A percentile compares a stretch with the other conserved stretches of the same genome.
phyloP scores from a whole-genome alignment of 2,888 invertebrate genomes.

The Margaritifera margaritifera region DNA sequence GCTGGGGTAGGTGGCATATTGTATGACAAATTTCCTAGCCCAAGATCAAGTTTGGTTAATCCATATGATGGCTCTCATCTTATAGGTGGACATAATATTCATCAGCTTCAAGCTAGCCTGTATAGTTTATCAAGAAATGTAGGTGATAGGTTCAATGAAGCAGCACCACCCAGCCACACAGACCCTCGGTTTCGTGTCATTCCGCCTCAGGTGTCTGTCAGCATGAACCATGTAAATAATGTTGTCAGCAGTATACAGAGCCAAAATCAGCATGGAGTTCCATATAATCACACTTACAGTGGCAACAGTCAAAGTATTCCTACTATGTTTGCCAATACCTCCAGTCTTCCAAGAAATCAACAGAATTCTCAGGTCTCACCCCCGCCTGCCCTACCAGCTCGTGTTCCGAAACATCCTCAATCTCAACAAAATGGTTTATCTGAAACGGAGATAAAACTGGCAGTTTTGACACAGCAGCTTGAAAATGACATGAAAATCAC shows the following conservation, averaged over 20 bases:
- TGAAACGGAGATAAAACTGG: conserved; percentile 65
- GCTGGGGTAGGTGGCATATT: conserved; percentile 57
- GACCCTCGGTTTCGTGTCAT: conserved; percentile 53
- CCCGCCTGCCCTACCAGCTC: conserved; percentile 54
- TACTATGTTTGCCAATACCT: conserved; percentile 28
- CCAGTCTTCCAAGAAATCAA: conserved; percentile 18
- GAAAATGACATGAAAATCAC: conserved; percentile 58
- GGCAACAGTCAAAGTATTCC: conserved; percentile 27
- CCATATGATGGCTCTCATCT: conserved; percentile 45
- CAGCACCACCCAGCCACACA: conserved; percentile 53
- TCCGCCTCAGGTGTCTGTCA: conserved; percentile 42
- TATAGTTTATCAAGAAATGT: conserved; percentile 18
- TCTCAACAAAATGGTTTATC: conserved; percentile 41
- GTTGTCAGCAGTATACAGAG: conserved; percentile 20
- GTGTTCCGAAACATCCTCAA: conserved; percentile 55
- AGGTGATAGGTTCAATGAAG: conserved; percentile 59
- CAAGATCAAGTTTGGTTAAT: conserved; percentile 71
- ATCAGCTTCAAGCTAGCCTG: conserved; percentile 34
- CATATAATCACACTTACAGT: conserved; percentile 7
- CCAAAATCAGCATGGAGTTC: conserved; percentile 3
- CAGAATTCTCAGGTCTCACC: conserved; percentile 34
- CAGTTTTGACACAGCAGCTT: conserved; percentile 67
- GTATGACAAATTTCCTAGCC: conserved; percentile 71
- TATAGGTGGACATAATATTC: conserved; percentile 32
- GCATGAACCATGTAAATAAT: conserved; percentile 27